Conservation (phyloP, 2,888 invertebrate genomes). For the Torymus tubicola region DNA sequence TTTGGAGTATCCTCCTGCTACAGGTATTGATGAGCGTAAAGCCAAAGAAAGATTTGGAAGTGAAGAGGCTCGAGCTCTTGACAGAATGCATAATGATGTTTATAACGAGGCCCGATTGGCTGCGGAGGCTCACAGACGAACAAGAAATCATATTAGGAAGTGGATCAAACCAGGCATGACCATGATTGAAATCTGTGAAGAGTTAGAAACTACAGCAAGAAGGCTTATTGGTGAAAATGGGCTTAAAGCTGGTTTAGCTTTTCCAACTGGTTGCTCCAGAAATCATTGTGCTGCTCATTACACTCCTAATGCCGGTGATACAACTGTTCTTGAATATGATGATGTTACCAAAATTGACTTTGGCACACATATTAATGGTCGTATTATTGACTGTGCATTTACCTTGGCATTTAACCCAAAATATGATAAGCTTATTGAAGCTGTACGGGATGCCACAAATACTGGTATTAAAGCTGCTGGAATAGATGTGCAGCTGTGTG, state of each 20-base stretch:
- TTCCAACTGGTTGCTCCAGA: constrained; percentile 98
- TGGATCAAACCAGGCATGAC: constrained; percentile 98
- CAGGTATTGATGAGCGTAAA: constrained; percentile 87
- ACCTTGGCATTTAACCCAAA: constrained; percentile 97
- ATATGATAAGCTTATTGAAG: constrained; percentile 94
- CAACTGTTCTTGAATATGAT: constrained; percentile 94
- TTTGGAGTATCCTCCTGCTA: constrained; percentile 86
- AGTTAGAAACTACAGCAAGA: constrained; percentile 94
- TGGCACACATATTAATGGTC: constrained; percentile 98
- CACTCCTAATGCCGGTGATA: constrained; percentile 98
- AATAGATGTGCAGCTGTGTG: constrained; percentile 97
- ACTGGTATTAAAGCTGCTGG: constrained; percentile 97
- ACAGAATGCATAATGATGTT: constrained; percentile 93
- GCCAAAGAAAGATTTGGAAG: constrained; percentile 91
- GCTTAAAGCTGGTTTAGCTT: constrained; percentile 94
- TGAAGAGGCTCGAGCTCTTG: constrained; percentile 93
- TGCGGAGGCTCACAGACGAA: constrained; percentile 97
- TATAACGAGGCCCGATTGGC: constrained; percentile 97
- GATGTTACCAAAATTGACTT: constrained; percentile 99
- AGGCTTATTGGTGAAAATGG: constrained; percentile 96
- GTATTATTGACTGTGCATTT: constrained; percentile 99
- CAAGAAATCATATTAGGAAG: constrained; percentile 92
- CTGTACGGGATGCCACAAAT: constrained; percentile 98
- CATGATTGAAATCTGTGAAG: constrained; percentile 99
- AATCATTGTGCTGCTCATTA: constrained; percentile 99